Percentiles rank a stretch among this genome's conserved stretches.
Evolutionary conservation across 2,888 invertebrate species (phyloP).

Genomic region (Xanthorhoe designata): DNA sequence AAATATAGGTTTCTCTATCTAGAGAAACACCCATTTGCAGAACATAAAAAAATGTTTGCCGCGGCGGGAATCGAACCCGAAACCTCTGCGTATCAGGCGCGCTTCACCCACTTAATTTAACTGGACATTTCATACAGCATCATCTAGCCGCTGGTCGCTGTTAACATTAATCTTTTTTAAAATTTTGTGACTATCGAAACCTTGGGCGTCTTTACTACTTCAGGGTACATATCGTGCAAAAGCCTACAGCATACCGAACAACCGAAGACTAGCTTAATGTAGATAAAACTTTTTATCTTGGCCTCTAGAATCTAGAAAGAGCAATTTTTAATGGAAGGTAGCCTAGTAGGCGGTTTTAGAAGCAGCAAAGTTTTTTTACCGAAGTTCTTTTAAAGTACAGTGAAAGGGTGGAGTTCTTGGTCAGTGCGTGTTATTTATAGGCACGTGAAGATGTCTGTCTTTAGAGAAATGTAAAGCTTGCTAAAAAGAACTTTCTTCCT

Average conservation of each 20-base stretch:
- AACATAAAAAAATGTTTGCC: too few relatives aligned
- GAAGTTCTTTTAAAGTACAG: conserved; percentile 16
- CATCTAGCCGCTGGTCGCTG: too few relatives aligned
- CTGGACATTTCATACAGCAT: too few relatives aligned
- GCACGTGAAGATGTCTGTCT: background rate
- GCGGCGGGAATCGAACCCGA: too few relatives aligned
- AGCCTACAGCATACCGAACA: conserved; percentile 3
- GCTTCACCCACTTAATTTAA: too few relatives aligned
- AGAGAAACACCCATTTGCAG: too few relatives aligned
- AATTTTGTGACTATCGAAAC: background rate
- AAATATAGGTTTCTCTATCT: too few relatives aligned
- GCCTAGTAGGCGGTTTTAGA: conserved; percentile 10
- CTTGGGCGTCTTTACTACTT: background rate
- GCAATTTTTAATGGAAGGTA: conserved; percentile 14
- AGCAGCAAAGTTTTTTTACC: conserved; percentile 8
- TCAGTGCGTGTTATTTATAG: conserved; percentile 14
- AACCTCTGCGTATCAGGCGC: too few relatives aligned
- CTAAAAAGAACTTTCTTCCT: background rate
- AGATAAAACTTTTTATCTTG: conserved; percentile 25
- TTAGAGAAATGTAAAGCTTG: background rate
- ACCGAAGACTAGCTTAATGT: conserved; percentile 20
- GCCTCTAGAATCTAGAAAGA: conserved; percentile 18
- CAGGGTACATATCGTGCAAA: background rate
- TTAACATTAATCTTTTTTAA: background rate
- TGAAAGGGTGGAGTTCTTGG: conserved; percentile 11